Conservation (phyloP, 2,888 invertebrate species). For the Crioceris asparagi region DNA sequence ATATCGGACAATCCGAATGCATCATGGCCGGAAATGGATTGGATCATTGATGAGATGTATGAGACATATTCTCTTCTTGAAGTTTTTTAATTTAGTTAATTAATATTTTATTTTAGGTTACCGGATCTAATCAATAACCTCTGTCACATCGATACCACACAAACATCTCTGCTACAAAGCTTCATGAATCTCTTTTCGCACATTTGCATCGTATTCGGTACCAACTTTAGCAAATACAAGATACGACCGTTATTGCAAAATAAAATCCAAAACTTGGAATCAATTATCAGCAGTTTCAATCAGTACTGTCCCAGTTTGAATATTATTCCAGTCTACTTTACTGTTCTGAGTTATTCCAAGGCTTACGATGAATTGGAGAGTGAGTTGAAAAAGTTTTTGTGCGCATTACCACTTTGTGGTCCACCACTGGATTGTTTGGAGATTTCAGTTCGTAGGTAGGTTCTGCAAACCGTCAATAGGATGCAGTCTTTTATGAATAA, state of each 20-base stretch:
- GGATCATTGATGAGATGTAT: constrained; percentile 54
- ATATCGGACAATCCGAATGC: constrained; percentile 48
- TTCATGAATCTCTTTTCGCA: constrained; percentile 46
- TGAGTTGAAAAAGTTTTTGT: constrained; percentile 47
- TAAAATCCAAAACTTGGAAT: constrained; percentile 49
- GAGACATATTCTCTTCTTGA: constrained; percentile 5
- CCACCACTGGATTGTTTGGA: constrained; percentile 39
- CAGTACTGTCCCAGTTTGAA: constrained; percentile 45
- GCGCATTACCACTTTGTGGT: constrained; percentile 43
- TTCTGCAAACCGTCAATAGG: constrained; percentile 5
- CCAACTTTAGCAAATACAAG: constrained; percentile 47
- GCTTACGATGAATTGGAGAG: constrained; percentile 41
- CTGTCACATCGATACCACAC: constrained; percentile 42
- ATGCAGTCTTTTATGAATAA: neutral
- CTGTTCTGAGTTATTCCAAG: constrained; percentile 45
- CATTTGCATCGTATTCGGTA: constrained; percentile 56
- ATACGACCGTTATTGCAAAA: constrained; percentile 48
- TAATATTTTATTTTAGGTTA: constrained; percentile 37
- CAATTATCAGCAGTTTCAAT: constrained; percentile 47
- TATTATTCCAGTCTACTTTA: constrained; percentile 51
- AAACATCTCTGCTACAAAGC: constrained; percentile 42
- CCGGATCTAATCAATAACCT: constrained; percentile 47
- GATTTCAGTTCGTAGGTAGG: constrained; percentile 32
- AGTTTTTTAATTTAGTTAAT: no score
- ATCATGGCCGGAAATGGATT: constrained; percentile 61